Conservation (phyloP, 2,888 invertebrate genomes). For the Therioaphis trifolii region DNA sequence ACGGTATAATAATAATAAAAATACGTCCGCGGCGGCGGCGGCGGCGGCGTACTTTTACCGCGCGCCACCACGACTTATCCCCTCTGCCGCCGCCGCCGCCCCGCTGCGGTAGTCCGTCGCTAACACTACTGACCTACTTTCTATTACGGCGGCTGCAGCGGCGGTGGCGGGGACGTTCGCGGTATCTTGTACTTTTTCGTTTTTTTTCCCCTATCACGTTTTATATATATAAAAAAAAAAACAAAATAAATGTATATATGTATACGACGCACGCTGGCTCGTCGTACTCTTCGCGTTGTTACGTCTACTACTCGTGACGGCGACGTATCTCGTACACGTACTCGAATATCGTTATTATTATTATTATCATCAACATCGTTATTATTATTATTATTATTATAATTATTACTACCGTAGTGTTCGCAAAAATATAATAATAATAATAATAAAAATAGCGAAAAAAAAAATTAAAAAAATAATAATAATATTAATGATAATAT, state of each 20-base stretch:
- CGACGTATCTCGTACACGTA: background rate
- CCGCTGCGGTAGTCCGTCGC: background rate
- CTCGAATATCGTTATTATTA: background rate
- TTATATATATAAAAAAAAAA: no score
- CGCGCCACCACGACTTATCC: conserved; percentile 27
- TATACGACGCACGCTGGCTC: background rate
- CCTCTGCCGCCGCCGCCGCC: background rate
- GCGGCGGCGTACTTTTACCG: conserved; percentile 53
- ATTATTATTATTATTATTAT: no score
- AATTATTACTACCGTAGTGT: no score
- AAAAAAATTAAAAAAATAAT: no score
- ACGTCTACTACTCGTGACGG: background rate
- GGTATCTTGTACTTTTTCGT: conserved; percentile 17
- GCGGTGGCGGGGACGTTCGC: background rate
- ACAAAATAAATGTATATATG: no score
- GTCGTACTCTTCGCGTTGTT: background rate
- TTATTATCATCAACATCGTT: no score
- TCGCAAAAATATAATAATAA: no score
- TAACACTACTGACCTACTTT: conserved; percentile 62
- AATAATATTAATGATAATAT: no score
- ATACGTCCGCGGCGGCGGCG: background rate
- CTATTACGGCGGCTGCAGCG: conserved; percentile 35
- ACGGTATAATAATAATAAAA: background rate
- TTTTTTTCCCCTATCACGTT: background rate
- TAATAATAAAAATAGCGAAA: no score